Conservation (phyloP, 2,888 invertebrate species). For the Emmelina monodactyla region DNA sequence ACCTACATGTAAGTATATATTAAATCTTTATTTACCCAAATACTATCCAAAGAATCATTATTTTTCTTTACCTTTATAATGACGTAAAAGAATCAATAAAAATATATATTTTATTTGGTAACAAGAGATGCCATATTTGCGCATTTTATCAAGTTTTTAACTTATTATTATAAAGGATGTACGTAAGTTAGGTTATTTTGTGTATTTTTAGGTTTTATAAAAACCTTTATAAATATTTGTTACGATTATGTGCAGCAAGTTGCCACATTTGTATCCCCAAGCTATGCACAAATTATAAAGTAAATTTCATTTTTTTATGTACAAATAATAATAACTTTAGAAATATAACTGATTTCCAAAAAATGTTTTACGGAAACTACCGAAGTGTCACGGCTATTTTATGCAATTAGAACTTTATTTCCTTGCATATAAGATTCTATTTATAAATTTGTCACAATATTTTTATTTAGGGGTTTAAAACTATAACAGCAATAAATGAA, state of each 20-base stretch:
- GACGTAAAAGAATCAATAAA: conserved; percentile 12
- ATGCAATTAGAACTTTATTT: no score
- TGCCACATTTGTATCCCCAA: background rate
- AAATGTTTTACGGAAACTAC: no score
- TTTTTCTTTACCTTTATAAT: background rate
- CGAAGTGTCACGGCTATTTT: no score
- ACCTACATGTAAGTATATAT: no score
- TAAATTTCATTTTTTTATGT: no score
- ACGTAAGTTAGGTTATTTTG: background rate
- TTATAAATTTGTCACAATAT: no score
- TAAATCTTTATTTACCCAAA: no score
- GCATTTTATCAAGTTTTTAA: conserved; percentile 31
- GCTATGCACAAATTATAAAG: conserved; percentile 1
- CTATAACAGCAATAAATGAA: no score
- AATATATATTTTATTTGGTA: conserved; percentile 45
- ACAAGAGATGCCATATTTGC: conserved; percentile 38
- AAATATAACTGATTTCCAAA: no score
- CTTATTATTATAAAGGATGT: conserved; percentile 26
- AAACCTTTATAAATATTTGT: conserved; percentile 4
- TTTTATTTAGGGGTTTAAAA: no score
- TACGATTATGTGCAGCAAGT: background rate
- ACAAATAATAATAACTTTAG: no score
- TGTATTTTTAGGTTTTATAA: background rate
- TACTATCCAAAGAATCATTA: background rate
- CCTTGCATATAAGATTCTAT: no score